phyloP scores from a whole-genome alignment of 1,140 invertebrate species.

The Drosophila bocqueti region DNA sequence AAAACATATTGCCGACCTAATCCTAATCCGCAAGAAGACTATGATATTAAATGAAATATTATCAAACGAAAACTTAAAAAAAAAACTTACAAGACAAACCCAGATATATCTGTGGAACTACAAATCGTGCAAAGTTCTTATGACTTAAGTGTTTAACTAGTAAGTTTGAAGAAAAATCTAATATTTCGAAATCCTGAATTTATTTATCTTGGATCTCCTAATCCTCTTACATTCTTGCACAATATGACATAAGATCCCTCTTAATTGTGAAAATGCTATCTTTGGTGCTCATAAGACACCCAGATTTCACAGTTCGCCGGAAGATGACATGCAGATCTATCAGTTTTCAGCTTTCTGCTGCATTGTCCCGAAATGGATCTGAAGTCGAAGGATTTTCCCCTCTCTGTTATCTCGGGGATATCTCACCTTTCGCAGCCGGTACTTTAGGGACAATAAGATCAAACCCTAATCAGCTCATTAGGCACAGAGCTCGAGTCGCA shows the following conservation, averaged over 20 bases:
- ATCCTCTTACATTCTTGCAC: background rate
- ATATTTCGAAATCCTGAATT: background rate
- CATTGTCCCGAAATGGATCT: conserved; percentile 12
- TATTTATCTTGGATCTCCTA: background rate
- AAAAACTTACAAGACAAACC: no score
- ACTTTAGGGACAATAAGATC: conserved; percentile 33
- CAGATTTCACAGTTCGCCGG: conserved; percentile 19
- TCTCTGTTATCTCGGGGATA: conserved; percentile 18
- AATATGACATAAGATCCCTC: conserved; percentile 6
- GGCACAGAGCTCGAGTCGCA: conserved; percentile 23
- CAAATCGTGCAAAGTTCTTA: background rate
- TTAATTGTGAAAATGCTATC: conserved; percentile 1
- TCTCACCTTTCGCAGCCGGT: conserved; percentile 21
- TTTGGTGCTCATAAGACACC: conserved; percentile 6
- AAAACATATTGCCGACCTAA: background rate
- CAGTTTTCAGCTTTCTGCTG: conserved; percentile 2
- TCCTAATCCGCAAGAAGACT: background rate
- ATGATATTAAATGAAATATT: background rate
- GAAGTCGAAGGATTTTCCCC: conserved; percentile 2
- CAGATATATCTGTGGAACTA: background rate
- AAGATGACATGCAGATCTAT: conserved; percentile 27
- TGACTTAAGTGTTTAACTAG: no score
- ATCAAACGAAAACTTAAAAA: background rate
- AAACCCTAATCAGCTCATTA: conserved; percentile 52
- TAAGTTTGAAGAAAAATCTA: background rate